These are phyloP conservation scores for Enteromius argenteus DNA, from an alignment of 2,797 vertebrate genomes.

Conservation along the genomic window DNA sequence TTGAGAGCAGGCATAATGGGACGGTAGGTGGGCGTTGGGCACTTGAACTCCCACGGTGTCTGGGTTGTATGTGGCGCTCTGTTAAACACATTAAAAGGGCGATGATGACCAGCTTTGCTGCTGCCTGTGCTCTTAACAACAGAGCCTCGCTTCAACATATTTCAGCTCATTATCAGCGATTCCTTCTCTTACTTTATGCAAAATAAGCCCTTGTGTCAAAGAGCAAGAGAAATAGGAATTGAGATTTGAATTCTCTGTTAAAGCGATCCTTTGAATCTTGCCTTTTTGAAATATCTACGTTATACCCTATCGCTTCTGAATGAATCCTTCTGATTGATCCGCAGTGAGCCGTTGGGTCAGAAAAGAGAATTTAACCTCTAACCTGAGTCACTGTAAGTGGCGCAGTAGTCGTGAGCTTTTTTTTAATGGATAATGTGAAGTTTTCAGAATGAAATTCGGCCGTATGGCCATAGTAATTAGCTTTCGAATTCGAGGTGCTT, in stretches of 20 bases:
- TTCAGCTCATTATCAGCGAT: constrained; percentile 18
- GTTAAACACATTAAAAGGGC: constrained; percentile 49
- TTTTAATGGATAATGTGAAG: constrained; percentile 34
- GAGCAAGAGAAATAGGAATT: constrained; percentile 38
- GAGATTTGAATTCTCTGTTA: constrained; percentile 43
- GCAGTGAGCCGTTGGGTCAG: constrained; percentile 32
- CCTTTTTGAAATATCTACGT: constrained; percentile 26
- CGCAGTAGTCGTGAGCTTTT: constrained; percentile 23
- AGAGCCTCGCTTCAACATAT: constrained; percentile 3
- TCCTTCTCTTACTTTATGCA: constrained; percentile 32
- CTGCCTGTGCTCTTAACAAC: constrained; percentile 26
- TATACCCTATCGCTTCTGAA: constrained; percentile 22
- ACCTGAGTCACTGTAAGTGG: constrained; percentile 1
- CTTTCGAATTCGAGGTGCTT: constrained; percentile 21
- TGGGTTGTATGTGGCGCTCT: constrained; percentile 36
- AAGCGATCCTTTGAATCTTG: constrained; percentile 20
- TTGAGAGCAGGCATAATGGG: constrained; percentile 58
- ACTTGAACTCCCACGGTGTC: constrained; percentile 49
- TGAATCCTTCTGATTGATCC: constrained; percentile 32
- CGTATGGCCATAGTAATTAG: constrained; percentile 13
- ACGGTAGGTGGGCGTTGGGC: constrained; percentile 50
- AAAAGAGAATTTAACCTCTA: constrained; percentile 26
- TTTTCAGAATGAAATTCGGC: background rate
- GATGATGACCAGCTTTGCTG: constrained; percentile 50
- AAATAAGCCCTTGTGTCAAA: constrained; percentile 8